Evolutionary conservation across 2,888 invertebrate species (phyloP), one percentile per base, ranked within the genome.

Genomic region (Lacanobia wlatinum): DNA sequence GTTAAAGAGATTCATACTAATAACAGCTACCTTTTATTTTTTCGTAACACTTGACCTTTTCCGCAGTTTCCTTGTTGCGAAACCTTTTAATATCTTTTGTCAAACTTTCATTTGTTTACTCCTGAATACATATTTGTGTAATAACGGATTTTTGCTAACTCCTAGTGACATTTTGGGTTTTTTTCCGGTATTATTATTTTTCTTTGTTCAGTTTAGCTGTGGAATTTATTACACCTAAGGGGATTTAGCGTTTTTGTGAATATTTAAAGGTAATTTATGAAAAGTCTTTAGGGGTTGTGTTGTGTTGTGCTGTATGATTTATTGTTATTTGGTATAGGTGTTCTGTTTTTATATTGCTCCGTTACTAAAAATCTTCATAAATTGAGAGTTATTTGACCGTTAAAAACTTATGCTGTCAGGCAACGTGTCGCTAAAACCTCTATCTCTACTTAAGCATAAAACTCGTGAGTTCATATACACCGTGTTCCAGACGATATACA

Each of bases 151-250:
- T 59, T 48, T 18, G 18, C n/a, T 28, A 16, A 43, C 23, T 61
- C 12, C 40, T 8, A 9, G 40, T 23, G 40, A 7, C 21, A 34
- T 58, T 75, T 21, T 55, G 8, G 2, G 3, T n/a, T n/a, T 58
- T 62, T 50, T n/a, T 2, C 38, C 38, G n/a, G 46, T n/a, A 21
- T 70, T 28, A 16, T 64, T 34, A 48, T 71, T 58, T 58, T 23
- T 50, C 66, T 67, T 79, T 66, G 28, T 55, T 79, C 59, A 38
- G n/a, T 56, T 79, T 18, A 60, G n/a, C 66, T 63, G 18, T 55
- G 7, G 28, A 38, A 73, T 73, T 65, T 79, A 80, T 73, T 61
- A 50, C 52, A 34, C 58, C 56, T 50, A 34, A 43, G 80, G 61
- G 64, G 60, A 58, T 79, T 70, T 21, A 23, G 12, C 8, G 16